Evolutionary conservation across 2,888 invertebrate genomes (phyloP), one percentile per base, ranked within the genome.

Genomic region (Apomyelois bistriatella): DNA sequence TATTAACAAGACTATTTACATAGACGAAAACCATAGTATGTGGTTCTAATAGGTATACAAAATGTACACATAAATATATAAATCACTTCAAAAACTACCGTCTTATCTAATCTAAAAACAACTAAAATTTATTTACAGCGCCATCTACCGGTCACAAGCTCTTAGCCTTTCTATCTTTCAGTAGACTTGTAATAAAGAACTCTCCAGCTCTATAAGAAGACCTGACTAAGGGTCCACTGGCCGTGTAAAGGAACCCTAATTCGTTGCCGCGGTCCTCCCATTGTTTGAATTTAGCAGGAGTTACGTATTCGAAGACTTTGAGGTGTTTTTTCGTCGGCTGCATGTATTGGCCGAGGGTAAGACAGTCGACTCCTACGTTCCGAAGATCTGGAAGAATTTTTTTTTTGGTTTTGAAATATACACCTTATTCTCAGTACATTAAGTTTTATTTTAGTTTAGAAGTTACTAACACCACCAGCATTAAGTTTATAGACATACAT

Each of bases 261-360:
- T 95, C 91, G 52, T 93, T 91, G 0, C 99, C 99, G 5, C 94
- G 85, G 16, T 90, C 82, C 79, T 98, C 95, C 98, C 98, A 99
- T 52, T 94, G 88, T 69, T 95, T 92, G 79, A 96, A 99, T 84
- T 97, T 98, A 58, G 95, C 96, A 0, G 99, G 99, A 0, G 98
- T 98, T 0, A 99, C 97, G 87, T 99, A 99, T 80, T 99, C 99
- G 41, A 94, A 94, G 0, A 98, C 96, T 89, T 96, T 97, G 22
- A 99, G 90, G 81, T 99, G 99, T 7, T 95, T 92, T 74, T 98
- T 99, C 0, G 99, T 99, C 0, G 99, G 99, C 80, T 99, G 99
- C 99, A 99, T 99, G 85, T 99, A 99, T 75, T 99, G 99, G 0
- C 99, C 99, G 4, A 99, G 90, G 0, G 99, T 99, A 0, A 99